Conservation (phyloP, 2,113 vertebrate genomes). For the Tretioscincus oriximinensis region DNA sequence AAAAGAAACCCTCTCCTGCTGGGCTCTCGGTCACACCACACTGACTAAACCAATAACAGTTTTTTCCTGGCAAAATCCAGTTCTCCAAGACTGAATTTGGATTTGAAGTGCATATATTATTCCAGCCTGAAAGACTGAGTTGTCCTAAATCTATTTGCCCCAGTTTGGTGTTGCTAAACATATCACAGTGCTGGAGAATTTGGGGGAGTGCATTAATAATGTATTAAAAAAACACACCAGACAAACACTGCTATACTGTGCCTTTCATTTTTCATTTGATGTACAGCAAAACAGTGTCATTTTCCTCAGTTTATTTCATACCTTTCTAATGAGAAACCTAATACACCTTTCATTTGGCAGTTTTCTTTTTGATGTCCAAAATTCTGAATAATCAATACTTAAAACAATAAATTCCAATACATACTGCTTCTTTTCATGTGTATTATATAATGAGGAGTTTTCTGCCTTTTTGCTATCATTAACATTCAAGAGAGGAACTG, state of each 20-base stretch:
- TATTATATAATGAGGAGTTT: neutral
- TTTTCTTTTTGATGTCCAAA: neutral
- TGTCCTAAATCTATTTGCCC: constrained; percentile 15
- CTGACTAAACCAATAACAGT: too few species aligned
- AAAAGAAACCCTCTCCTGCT: too few species aligned
- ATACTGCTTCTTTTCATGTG: constrained; percentile 27
- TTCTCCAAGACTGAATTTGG: neutral
- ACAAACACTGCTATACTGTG: neutral
- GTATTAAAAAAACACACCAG: neutral
- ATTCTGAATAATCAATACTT: constrained; percentile 4
- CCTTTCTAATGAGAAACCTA: constrained; percentile 23
- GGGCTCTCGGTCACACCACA: too few species aligned
- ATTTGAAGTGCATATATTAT: neutral
- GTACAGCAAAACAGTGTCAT: constrained; percentile 6
- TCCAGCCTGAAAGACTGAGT: neutral
- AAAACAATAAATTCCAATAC: too few species aligned
- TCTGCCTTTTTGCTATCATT: neutral
- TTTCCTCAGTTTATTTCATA: neutral
- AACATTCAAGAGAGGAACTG: neutral
- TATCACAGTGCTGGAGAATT: neutral
- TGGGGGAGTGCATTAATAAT: neutral
- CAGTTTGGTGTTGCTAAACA: neutral
- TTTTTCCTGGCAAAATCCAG: too few species aligned
- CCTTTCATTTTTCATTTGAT: neutral
- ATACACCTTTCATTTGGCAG: constrained; percentile 6